Evolutionary conservation across 1,140 invertebrate genomes (phyloP).

Genomic region (Sitophilus oryzae): DNA sequence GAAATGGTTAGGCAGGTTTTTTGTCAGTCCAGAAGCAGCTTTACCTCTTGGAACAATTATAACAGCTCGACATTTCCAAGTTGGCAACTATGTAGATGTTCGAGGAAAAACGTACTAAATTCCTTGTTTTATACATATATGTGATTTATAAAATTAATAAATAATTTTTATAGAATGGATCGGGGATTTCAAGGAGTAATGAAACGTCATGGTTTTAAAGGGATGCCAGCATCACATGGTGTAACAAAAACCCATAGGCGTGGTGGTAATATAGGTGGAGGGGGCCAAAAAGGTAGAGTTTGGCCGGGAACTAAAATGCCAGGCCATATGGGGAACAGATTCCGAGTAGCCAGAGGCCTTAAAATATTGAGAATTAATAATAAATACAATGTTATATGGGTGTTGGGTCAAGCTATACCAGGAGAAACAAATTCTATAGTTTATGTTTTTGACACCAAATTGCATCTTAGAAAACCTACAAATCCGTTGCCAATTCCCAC

Average conservation of each 20-base stretch:
- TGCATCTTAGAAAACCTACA: slow-evolving; percentile 55
- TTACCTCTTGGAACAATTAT: slow-evolving; percentile 87
- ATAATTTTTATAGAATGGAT: slow-evolving; percentile 59
- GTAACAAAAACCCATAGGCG: slow-evolving; percentile 92
- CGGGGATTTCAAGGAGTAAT: slow-evolving; percentile 98
- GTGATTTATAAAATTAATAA: slow-evolving; percentile 5
- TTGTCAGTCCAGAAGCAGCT: slow-evolving; percentile 80
- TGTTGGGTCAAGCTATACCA: slow-evolving; percentile 72
- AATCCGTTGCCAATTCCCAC: slow-evolving; percentile 77
- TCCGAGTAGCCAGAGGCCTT: slow-evolving; percentile 64
- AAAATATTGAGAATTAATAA: slow-evolving; percentile 88
- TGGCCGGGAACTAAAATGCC: slow-evolving; percentile 96
- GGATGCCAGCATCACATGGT: slow-evolving; percentile 87
- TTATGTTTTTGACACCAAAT: slow-evolving; percentile 73
- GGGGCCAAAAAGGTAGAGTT: slow-evolving; percentile 75
- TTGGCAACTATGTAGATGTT: slow-evolving; percentile 88
- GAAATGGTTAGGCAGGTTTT: slow-evolving; percentile 73
- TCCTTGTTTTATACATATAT: slow-evolving; percentile 9
- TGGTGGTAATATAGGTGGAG: slow-evolving; percentile 83
- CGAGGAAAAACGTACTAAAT: slow-evolving; percentile 81
- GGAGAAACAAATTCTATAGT: slow-evolving; percentile 76
- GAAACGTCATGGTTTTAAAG: slow-evolving; percentile 93
- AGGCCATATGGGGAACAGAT: slow-evolving; percentile 91
- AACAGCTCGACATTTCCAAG: slow-evolving; percentile 79
- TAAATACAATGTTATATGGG: slow-evolving; percentile 89